These are phyloP conservation scores for Aporophyla nigra DNA, from an alignment of 2,888 invertebrate genomes.

Conservation along the genomic window DNA sequence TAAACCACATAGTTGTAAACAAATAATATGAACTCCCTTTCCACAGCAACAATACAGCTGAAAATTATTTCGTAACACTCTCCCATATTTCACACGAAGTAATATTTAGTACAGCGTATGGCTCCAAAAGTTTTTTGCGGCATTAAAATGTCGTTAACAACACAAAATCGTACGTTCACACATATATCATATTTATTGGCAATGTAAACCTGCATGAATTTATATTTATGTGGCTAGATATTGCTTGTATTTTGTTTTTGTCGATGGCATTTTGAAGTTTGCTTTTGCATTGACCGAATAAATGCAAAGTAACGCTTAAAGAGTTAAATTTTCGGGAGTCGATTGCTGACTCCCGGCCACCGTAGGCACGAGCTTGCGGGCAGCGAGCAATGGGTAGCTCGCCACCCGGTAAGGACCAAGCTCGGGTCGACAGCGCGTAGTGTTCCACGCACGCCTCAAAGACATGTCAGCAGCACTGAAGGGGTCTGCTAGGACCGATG, in stretches of 20 bases:
- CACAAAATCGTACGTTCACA: constrained; percentile 14
- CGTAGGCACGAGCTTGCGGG: too few species aligned
- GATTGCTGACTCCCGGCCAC: too few species aligned
- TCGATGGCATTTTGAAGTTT: neutral
- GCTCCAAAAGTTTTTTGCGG: constrained; percentile 36
- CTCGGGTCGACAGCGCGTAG: too few species aligned
- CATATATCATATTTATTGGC: constrained; percentile 38
- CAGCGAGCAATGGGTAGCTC: too few species aligned
- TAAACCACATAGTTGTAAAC: neutral
- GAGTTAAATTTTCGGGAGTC: too few species aligned
- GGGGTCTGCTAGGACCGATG: too few species aligned
- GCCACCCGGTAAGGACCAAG: too few species aligned
- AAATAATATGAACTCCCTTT: neutral
- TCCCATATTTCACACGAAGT: constrained; percentile 37
- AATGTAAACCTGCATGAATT: constrained; percentile 22
- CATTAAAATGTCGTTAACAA: constrained; percentile 58
- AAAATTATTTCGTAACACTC: neutral
- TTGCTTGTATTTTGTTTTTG: constrained; percentile 14
- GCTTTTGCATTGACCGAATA: neutral
- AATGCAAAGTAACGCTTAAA: neutral
- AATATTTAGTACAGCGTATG: constrained; percentile 22
- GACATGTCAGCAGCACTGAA: too few species aligned
- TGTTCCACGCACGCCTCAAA: too few species aligned
- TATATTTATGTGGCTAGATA: constrained; percentile 7
- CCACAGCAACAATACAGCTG: neutral